Evolutionary conservation across 2,113 vertebrate species (phyloP), one percentile per base, ranked within the genome.

Genomic region (Arvicanthis niloticus): DNA sequence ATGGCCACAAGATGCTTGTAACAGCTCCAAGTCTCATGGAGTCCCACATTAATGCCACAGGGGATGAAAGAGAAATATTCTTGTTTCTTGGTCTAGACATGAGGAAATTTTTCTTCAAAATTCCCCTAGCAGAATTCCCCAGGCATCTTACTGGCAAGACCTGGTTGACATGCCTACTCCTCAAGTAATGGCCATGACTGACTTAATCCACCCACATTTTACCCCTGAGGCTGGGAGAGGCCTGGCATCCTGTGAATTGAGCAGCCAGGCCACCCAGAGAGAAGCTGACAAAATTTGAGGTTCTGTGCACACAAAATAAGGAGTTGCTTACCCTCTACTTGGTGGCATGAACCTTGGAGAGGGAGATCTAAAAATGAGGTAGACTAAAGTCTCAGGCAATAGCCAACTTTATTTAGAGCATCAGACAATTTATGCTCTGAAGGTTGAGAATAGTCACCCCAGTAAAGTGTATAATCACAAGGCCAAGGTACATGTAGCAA

Each of bases 31-130:
- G 29, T 51, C 58, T 92, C 51, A 51, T 12, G 4, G 78, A 67
- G 24, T 94, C 58, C 93, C 19, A n/a, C 73, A 89, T 65, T 34
- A 81, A 90, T 37, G 31, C 15, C 29, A 45, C 53, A 29, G 26
- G 42, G 40, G 1, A 82, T 51, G n/a, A 90, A 88, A 96, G 29
- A 31, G 12, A 91, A 93, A 3, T 11, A 62, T 29, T 88, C 70
- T 76, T 94, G 12, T 81, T 85, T 94, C 29, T 19, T 58, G 26
- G 45, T 84, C 65, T 90, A 88, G 87, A 88, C n/a, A 29, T 40
- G 22, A 95, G 68, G 87, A 91, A 78, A 73, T 31, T 67, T 53
- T 67, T 40, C 34, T 26, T 21, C 26, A 6, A 17, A 65, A 62
- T 56, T 60, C 22, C 68, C 62, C n/a, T 76, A 88, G 87, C 6